Percentiles rank a stretch among this genome's conserved stretches.
These are phyloP conservation scores for Mustela nigripes DNA, from an alignment of 2,113 vertebrate genomes.

Conservation along the genomic window DNA sequence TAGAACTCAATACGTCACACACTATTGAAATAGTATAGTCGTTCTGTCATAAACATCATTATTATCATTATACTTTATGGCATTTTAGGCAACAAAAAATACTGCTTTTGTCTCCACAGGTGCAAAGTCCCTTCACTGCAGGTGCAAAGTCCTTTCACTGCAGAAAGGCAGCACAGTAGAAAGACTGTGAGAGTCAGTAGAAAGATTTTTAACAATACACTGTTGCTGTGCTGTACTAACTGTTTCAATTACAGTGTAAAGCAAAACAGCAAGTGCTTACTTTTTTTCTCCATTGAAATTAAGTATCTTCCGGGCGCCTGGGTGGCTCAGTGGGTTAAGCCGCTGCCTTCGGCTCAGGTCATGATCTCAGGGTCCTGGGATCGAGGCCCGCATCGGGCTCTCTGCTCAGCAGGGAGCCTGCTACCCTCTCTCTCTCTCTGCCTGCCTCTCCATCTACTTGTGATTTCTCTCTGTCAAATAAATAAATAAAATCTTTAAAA, in stretches of 20 bases:
- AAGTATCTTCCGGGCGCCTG: background rate
- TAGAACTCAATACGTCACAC: conserved; percentile 50
- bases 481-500: too few relatives aligned
- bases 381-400: too few relatives aligned
- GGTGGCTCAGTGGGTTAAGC: too few relatives aligned
- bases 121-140: background rate
- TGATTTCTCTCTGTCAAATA: too few relatives aligned
- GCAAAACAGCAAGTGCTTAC: background rate
- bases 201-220: background rate
- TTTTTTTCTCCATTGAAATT: background rate
- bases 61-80: conserved; percentile 51
- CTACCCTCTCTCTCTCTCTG: too few relatives aligned
- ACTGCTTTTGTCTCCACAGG: conserved; percentile 39
- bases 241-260: background rate
- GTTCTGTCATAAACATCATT: conserved; percentile 36
- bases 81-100: conserved; percentile 52
- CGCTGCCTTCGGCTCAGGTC: too few relatives aligned
- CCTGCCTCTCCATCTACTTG: too few relatives aligned
- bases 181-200: background rate
- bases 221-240: background rate
- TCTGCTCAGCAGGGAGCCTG: too few relatives aligned
- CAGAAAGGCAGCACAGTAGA: background rate
- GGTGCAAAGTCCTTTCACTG: background rate
- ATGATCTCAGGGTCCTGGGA: too few relatives aligned
- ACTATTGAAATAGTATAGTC: conserved; percentile 63